Evolutionary conservation across 2,888 invertebrate species (phyloP), one percentile per base, ranked within the genome.

Genomic region (Dexiosoma caninum): DNA sequence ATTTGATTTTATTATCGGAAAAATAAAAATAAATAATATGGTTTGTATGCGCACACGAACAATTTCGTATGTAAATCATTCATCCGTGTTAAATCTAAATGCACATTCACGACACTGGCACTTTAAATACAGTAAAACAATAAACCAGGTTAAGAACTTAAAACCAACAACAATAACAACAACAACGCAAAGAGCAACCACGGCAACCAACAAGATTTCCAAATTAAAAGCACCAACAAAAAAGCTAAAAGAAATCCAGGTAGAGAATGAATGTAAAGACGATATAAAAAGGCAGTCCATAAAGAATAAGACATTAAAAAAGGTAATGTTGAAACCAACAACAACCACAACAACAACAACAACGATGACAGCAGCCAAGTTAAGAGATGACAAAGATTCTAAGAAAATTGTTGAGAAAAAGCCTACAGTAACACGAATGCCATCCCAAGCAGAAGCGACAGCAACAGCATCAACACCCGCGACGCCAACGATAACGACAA

Each of bases 181-280:
- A 40, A 53, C n/a, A n/a, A 32, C 59, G 53, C 21, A 55, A 74
- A 27, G 3, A 5, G n/a, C n/a, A n/a, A n/a, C 10, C 53, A 23
- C 32, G 27, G 44, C 76, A 74, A 51, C 80, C 82, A 85, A 84
- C 74, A 85, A 83, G 19, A 23, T 30, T 70, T 53, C 70, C 21
- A 78, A 57, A 77, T 40, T 71, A 46, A 62, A 35, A 57, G 69
- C 66, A 37, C 70, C 62, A 51, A 64, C 64, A 70, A 51, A 53
- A 62, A 69, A 55, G 44, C 37, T 55, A 57, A 57, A 49, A 23
- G 37, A 53, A 12, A 37, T n/a, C 30, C 37, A 62, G 19, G 16
- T 16, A 46, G 55, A 53, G 51, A 35, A 35, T 49, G 42, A 51
- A 55, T 7, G 19, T 53, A 62, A 62, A 55, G 64, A 66, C 70